Base-by-base conservation (phyloP, 2,113 vertebrate genomes). In the Chaetodon trifascialis region DNA sequence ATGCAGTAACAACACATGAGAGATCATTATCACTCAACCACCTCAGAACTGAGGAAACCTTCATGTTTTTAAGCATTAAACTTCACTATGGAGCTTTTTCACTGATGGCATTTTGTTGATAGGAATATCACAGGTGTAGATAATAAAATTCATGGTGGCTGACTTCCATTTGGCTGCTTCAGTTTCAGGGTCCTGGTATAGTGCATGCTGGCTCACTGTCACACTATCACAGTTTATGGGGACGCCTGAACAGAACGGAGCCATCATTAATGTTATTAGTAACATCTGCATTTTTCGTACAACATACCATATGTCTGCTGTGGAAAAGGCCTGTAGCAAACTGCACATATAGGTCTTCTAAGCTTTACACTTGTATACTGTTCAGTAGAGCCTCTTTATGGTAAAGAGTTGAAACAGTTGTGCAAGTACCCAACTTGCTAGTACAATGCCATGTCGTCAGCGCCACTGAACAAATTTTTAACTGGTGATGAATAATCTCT, bases 1-100 rank as follows among this genome's bases (percentile, higher is more conserved):
- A 79, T 81, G 62, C 38, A 25, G 30, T n/a, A 80, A 78, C 56
- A 76, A 52, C 75, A 84, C 54, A 54, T n/a, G 12, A 63, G 16
- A 47, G 17, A 70, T 46, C 60, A 34, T 30, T 60, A 38, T 52
- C 38, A 40, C 17, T 19, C 38, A 34, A 38, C 59, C 6, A 59
- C 44, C 44, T 67, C 14, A 80, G 12, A 80, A 51, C 7, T 55
- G n/a, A 25, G 11, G 11, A 54, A 65, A 81, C 3, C 44, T 49
- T 69, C 2, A 15, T 64, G 25, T 67, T 79, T 71, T 55, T 46
- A 16, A 30, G 56, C 11, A 5, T 64, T 38, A 21, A 2, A 49
- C 23, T n/a, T 64, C 44, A 64, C 17, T 16, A 7, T 69, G 10
- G 30, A 5, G 14, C 11, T 56, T 64, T 55, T 19, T 12, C n/a